Percentiles rank a stretch among this genome's conserved stretches.
Conservation (phyloP, 2,888 invertebrate genomes). For the Papilio protenor region DNA sequence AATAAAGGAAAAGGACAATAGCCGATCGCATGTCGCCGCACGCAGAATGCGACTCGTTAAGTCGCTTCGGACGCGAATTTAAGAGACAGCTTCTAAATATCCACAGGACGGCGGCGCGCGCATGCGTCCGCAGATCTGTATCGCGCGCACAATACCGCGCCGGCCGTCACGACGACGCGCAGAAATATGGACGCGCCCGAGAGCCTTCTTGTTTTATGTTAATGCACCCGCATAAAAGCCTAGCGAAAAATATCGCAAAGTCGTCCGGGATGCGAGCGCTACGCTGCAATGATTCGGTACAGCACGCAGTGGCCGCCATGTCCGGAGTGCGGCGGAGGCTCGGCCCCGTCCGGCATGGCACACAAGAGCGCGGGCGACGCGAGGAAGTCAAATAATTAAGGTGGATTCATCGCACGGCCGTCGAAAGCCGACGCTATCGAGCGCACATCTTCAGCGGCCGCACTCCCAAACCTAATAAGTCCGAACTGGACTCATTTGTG, state of each 20-base stretch:
- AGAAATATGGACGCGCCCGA: conserved; percentile 79
- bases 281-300: conserved; percentile 50
- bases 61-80: conserved; percentile 73
- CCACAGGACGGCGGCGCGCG: conserved; percentile 68
- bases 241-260: conserved; percentile 70
- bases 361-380: conserved; percentile 40
- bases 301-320: conserved; percentile 38
- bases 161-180: conserved; percentile 80
- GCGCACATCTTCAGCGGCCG: conserved; percentile 72
- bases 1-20: conserved; percentile 69
- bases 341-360: neutral
- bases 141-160: conserved; percentile 81
- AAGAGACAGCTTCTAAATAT: conserved; percentile 82
- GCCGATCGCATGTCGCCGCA: conserved; percentile 74
- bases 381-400: conserved; percentile 77
- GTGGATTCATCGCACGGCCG: conserved; percentile 55
- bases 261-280: conserved; percentile 74
- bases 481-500: conserved; percentile 81
- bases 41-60: conserved; percentile 81
- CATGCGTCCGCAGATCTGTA: conserved; percentile 79
- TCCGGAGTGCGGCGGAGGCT: conserved; percentile 7
- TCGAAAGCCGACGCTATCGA: conserved; percentile 65
- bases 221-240: conserved; percentile 75
- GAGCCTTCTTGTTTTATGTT: conserved; percentile 81
- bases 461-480: conserved; percentile 82